Evolutionary conservation across 2,113 vertebrate species (phyloP).

Genomic region (Carlito syrichta): DNA sequence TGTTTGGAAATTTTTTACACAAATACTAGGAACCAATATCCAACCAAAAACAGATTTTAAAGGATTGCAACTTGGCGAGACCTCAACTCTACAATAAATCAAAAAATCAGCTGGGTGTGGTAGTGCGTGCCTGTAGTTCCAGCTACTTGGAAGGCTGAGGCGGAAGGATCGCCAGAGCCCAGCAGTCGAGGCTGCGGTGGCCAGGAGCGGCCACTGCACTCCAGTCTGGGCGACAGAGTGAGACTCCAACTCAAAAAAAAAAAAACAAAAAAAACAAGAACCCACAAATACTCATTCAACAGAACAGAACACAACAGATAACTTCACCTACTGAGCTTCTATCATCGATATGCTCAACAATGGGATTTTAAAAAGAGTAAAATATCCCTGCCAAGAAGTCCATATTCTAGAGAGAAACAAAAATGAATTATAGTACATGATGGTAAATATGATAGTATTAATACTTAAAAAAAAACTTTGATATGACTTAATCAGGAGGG

Average conservation of each 20-base stretch:
- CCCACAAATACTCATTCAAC: background rate
- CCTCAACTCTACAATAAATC: too few relatives aligned
- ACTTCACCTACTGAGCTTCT: background rate
- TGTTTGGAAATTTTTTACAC: background rate
- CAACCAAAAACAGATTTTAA: background rate
- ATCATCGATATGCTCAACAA: background rate
- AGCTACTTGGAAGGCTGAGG: too few relatives aligned
- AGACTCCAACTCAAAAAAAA: too few relatives aligned
- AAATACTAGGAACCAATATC: background rate
- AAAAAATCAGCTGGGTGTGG: too few relatives aligned
- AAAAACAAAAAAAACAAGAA: background rate
- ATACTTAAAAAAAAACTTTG: background rate
- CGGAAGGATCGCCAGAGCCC: too few relatives aligned
- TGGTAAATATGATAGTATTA: accelerated
- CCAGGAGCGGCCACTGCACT: too few relatives aligned
- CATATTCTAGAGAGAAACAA: background rate
- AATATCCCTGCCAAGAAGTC: background rate
- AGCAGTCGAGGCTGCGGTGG: too few relatives aligned
- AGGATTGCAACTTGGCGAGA: too few relatives aligned
- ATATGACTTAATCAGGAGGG: too few relatives aligned
- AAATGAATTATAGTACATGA: accelerated
- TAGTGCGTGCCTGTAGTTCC: too few relatives aligned
- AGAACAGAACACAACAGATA: background rate
- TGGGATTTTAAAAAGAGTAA: background rate
- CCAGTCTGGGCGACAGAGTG: too few relatives aligned